Evolutionary conservation across 1,140 invertebrate species (phyloP).

Genomic region (Charaxes varanes): DNA sequence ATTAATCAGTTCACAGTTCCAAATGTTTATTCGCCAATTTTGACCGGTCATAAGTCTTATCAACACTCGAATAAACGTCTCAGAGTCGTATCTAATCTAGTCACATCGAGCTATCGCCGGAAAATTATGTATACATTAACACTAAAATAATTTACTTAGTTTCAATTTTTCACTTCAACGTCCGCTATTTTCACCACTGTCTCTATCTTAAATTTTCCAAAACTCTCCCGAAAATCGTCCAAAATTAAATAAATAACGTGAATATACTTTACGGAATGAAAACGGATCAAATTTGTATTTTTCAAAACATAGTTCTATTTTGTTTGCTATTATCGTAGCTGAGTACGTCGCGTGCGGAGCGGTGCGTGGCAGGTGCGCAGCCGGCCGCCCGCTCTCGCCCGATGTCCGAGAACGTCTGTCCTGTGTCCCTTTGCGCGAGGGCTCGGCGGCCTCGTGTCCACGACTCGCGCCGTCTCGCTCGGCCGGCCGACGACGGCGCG

Average conservation of each 20-base stretch:
- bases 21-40: conserved; percentile 44
- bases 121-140: conserved; percentile 37
- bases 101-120: conserved; percentile 44
- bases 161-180: conserved; percentile 44
- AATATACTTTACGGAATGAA: conserved; percentile 12
- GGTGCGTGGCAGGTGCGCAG: conserved; percentile 60
- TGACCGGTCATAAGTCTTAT: conserved; percentile 54
- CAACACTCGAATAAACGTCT: conserved; percentile 57
- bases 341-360: conserved; percentile 50
- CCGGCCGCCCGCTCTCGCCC: conserved; percentile 71
- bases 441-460: conserved; percentile 64
- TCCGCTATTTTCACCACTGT: conserved; percentile 18
- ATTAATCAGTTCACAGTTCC: conserved; percentile 28
- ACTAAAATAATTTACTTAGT: conserved; percentile 32
- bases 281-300: conserved; percentile 19
- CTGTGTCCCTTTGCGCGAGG: conserved; percentile 70
- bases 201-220: conserved; percentile 13
- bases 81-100: conserved; percentile 57
- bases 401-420: conserved; percentile 74
- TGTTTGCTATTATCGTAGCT: conserved; percentile 48
- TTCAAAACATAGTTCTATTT: conserved; percentile 25
- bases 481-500: conserved; percentile 63
- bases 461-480: conserved; percentile 58
- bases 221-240: conserved; percentile 8
- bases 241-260: conserved; percentile 10